Conservation (phyloP, 2,113 vertebrate species). For the Polypterus bichir region DNA sequence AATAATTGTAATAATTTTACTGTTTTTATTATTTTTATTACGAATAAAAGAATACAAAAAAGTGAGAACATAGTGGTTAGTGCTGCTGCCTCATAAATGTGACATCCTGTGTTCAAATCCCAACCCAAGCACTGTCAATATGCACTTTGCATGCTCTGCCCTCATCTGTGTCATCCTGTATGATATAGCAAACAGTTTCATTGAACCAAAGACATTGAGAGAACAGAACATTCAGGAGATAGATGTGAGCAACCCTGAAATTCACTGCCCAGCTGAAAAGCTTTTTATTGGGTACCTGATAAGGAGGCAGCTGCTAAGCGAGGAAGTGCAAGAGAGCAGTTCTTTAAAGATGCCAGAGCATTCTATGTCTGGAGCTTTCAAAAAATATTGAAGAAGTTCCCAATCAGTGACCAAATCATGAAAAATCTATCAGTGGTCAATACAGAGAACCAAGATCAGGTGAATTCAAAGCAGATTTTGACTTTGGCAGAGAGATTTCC, state of each 20-base stretch:
- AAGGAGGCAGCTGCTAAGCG: slow-evolving; percentile 14
- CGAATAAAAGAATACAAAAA: too few relatives aligned
- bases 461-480: slow-evolving; percentile 18
- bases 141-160: too few relatives aligned
- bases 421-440: slow-evolving; percentile 23
- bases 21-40: too few relatives aligned
- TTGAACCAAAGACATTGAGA: slow-evolving; percentile 5
- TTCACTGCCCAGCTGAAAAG: slow-evolving; percentile 16
- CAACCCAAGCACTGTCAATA: too few relatives aligned
- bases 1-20: too few relatives aligned
- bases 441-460: slow-evolving; percentile 20
- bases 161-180: slow-evolving; percentile 6
- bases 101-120: too few relatives aligned
- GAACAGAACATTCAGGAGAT: slow-evolving; percentile 3
- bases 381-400: slow-evolving; percentile 23
- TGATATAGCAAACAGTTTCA: slow-evolving; percentile 19
- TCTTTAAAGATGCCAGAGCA: slow-evolving; percentile 20
- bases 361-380: slow-evolving; percentile 22
- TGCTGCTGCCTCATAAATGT: too few relatives aligned
- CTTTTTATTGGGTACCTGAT: slow-evolving; percentile 15
- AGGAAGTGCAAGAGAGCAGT: slow-evolving; percentile 19
- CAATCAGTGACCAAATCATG: slow-evolving; percentile 24
- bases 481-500: slow-evolving; percentile 21
- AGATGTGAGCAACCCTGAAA: slow-evolving; percentile 19
- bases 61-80: too few relatives aligned